Conservation (phyloP, 2,797 vertebrate genomes). For the Sciurus vulgaris region DNA sequence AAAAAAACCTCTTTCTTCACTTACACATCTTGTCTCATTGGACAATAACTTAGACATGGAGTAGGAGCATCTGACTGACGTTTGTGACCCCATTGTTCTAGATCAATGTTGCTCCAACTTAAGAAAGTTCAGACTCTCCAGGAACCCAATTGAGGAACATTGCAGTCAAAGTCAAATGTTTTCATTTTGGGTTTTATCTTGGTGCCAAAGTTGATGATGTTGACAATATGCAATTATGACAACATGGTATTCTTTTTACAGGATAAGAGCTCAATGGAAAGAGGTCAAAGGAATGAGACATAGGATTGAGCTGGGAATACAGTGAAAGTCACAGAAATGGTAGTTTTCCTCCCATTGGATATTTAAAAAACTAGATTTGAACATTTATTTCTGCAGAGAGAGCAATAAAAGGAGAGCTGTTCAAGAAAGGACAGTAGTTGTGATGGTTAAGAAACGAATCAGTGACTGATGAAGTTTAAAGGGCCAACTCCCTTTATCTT, state of each 20-base stretch:
- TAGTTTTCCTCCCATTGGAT: background rate
- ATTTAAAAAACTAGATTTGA: background rate
- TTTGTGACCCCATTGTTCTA: background rate
- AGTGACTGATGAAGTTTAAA: background rate
- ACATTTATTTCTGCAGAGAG: conserved; percentile 2
- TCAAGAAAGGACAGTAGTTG: background rate
- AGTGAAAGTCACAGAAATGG: background rate
- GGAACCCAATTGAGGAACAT: background rate
- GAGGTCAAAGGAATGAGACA: background rate
- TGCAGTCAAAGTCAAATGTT: conserved; percentile 26
- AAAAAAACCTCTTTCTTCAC: background rate
- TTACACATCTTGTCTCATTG: background rate
- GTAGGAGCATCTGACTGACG: background rate
- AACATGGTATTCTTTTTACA: background rate
- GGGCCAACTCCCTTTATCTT: background rate
- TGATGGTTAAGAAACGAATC: background rate
- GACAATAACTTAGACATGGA: background rate
- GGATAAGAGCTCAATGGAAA: background rate
- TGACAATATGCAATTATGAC: background rate
- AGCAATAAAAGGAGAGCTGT: background rate
- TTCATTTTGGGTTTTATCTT: conserved; percentile 19
- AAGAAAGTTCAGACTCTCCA: background rate
- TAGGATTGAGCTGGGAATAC: background rate
- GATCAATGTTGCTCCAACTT: background rate
- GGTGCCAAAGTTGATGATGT: background rate